These are phyloP conservation scores for Athalia circularis DNA, from an alignment of 2,888 invertebrate species.

Conservation along the genomic window DNA sequence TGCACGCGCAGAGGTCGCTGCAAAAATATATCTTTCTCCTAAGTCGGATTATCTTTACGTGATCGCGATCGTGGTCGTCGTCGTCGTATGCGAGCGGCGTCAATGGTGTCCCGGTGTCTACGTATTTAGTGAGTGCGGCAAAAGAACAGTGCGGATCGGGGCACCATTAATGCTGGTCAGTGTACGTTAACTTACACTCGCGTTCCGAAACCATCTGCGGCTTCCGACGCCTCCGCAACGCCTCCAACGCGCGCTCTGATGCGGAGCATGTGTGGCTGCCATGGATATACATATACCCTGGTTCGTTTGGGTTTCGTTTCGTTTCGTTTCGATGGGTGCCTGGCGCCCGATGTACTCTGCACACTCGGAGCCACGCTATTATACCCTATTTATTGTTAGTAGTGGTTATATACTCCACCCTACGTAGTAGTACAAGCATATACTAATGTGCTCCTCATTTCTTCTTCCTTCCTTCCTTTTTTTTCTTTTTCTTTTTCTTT, in stretches of 20 bases:
- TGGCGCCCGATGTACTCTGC: constrained; percentile 19
- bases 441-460: background rate
- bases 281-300: constrained; percentile 32
- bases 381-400: too few relatives aligned
- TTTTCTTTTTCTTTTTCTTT: background rate
- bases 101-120: background rate
- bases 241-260: constrained; percentile 23
- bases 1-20: too few relatives aligned
- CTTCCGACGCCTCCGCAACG: constrained; percentile 61
- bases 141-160: background rate
- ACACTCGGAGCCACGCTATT: background rate
- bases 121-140: background rate
- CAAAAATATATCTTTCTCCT: too few relatives aligned
- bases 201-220: constrained; percentile 69
- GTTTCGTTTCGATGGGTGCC: constrained; percentile 8
- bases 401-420: background rate
- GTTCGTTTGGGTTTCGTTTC: constrained; percentile 26
- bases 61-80: too few relatives aligned
- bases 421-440: background rate
- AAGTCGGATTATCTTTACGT: too few relatives aligned
- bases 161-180: background rate
- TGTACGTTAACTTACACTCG: background rate
- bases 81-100: too few relatives aligned
- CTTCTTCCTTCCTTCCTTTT: background rate
- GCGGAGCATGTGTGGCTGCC: constrained; percentile 43